Evolutionary conservation across 2,888 invertebrate species (phyloP).

Genomic region (Operophtera brumata): DNA sequence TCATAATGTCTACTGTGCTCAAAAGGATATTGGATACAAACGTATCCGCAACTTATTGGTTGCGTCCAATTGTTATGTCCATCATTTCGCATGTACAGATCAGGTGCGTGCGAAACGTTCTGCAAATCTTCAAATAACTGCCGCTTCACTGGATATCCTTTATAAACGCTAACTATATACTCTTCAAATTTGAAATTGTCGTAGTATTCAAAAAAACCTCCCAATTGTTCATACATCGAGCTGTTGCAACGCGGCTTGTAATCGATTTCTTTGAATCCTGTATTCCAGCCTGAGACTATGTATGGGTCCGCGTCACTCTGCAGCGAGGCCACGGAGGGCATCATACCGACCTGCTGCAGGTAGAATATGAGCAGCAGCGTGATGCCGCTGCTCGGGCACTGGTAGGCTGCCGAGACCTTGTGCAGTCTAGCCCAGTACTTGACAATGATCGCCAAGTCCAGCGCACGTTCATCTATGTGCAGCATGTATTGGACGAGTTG

Average conservation of each 20-base stretch:
- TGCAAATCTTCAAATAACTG: neutral
- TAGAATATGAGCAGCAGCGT: slow-evolving; percentile 12
- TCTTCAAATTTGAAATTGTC: slow-evolving; percentile 18
- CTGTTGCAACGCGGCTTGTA: slow-evolving; percentile 4
- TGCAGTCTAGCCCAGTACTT: slow-evolving; percentile 7
- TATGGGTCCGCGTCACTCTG: slow-evolving; percentile 5
- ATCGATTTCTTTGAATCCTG: slow-evolving; percentile 11
- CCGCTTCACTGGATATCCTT: slow-evolving; percentile 3
- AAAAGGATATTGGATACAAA: slow-evolving; percentile 7
- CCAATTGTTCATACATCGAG: slow-evolving; percentile 20
- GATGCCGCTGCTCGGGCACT: slow-evolving; percentile 10
- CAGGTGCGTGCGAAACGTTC: slow-evolving; percentile 1
- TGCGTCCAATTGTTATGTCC: neutral
- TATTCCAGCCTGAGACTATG: slow-evolving; percentile 9
- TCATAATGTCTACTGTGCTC: slow-evolving; percentile 6
- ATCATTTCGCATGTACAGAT: slow-evolving; percentile 3
- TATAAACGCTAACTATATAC: slow-evolving; percentile 7
- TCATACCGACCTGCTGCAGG: slow-evolving; percentile 10
- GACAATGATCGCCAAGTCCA: neutral
- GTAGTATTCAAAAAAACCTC: slow-evolving; percentile 38
- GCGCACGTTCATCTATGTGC: slow-evolving; percentile 9
- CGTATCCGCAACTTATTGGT: neutral
- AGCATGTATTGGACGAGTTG: slow-evolving; percentile 28
- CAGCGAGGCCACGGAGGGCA: slow-evolving; percentile 8
- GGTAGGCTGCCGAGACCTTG: neutral